Evolutionary conservation across 2,888 invertebrate species (phyloP).

Genomic region (Geophilus truncorum): DNA sequence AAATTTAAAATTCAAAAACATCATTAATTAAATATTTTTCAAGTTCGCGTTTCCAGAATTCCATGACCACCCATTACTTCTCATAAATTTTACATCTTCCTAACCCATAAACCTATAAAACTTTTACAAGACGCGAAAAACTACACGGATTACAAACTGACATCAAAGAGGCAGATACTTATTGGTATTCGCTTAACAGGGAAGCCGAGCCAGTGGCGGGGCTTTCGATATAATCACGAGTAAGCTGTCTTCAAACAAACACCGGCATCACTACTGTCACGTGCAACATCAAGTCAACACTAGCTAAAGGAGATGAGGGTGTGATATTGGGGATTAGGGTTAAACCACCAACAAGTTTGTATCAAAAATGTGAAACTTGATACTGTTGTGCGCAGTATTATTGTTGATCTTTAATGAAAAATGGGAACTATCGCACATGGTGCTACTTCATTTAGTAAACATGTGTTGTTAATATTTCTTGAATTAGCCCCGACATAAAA

Average conservation of each 20-base stretch:
- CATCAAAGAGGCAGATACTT: not conserved
- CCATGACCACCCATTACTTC: not conserved
- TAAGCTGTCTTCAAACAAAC: conserved; percentile 14
- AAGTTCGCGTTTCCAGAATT: no score
- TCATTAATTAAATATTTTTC: no score
- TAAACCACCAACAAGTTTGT: no score
- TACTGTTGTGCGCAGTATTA: no score
- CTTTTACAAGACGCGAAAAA: not conserved
- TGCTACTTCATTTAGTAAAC: not conserved
- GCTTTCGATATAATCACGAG: conserved; percentile 3
- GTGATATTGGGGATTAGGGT: not conserved
- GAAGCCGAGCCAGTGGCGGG: conserved; percentile 13
- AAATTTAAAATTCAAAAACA: no score
- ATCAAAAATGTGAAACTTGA: no score
- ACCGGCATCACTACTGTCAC: no score
- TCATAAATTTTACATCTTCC: not conserved
- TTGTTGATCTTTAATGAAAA: no score
- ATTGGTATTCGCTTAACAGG: conserved; percentile 3
- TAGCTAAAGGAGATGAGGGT: not conserved
- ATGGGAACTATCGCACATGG: not conserved
- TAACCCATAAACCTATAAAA: not conserved
- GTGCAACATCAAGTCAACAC: not conserved
- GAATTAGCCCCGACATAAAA: not conserved
- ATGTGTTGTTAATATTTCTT: not conserved
- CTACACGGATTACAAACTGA: not conserved